phyloP scores from a whole-genome alignment of 2,113 vertebrate genomes.

The Atherinomorus stipes region DNA sequence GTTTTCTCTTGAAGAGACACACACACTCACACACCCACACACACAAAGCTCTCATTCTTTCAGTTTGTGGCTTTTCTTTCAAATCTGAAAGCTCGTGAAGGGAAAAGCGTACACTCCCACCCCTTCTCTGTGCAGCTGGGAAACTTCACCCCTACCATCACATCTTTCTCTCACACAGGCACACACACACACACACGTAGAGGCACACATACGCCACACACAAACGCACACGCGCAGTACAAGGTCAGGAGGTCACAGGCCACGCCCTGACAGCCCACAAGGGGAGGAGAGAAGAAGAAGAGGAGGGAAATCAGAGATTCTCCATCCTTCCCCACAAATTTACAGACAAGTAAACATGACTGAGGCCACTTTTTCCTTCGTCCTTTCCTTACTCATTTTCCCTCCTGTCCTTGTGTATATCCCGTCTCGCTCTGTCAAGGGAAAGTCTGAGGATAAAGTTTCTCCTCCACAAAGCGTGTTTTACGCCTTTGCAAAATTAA shows the following conservation, averaged over 20 bases:
- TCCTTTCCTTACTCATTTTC: slow-evolving; percentile 30
- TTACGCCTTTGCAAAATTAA: slow-evolving; percentile 3
- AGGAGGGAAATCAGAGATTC: slow-evolving; percentile 72
- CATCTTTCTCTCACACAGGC: slow-evolving; percentile 40
- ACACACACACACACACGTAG: slow-evolving; percentile 23
- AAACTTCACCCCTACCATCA: slow-evolving; percentile 71
- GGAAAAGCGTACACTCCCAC: slow-evolving; percentile 67
- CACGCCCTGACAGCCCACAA: slow-evolving; percentile 71
- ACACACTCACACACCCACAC: slow-evolving; percentile 60
- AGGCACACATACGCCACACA: slow-evolving; percentile 45
- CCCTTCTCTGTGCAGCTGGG: slow-evolving; percentile 74
- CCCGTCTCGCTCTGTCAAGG: slow-evolving; percentile 9
- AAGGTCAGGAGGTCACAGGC: slow-evolving; percentile 78
- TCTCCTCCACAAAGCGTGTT: neutral
- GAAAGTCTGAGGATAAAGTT: slow-evolving; percentile 29
- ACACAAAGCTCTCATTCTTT: slow-evolving; percentile 82
- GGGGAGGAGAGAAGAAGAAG: slow-evolving; percentile 65
- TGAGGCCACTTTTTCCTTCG: slow-evolving; percentile 56
- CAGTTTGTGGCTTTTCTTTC: slow-evolving; percentile 76
- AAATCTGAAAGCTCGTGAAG: slow-evolving; percentile 70
- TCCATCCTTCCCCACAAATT: slow-evolving; percentile 66
- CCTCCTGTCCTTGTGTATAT: neutral
- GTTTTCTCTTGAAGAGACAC: slow-evolving; percentile 28
- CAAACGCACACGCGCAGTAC: neutral
- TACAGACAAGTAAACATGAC: slow-evolving; percentile 74